Conservation (phyloP, 2,888 invertebrate genomes). For the Xylota sylvarum region DNA sequence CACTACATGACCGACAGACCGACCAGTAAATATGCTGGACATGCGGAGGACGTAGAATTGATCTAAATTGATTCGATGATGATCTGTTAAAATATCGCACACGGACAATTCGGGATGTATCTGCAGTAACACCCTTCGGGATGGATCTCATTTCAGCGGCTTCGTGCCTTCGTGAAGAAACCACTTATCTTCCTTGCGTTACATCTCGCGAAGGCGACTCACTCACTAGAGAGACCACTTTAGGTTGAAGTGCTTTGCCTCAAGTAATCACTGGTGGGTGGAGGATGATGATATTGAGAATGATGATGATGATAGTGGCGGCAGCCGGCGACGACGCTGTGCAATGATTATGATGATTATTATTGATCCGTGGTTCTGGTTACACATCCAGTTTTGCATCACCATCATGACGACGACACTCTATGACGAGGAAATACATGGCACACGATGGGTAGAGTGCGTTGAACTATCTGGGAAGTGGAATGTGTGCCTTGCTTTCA, state of each 20-base stretch:
- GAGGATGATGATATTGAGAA: constrained; percentile 34
- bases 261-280: constrained; percentile 62
- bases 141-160: constrained; percentile 31
- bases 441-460: constrained; percentile 12
- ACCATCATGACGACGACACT: constrained; percentile 5
- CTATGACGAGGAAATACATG: constrained; percentile 24
- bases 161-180: constrained; percentile 26
- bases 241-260: constrained; percentile 27
- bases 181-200: constrained; percentile 34
- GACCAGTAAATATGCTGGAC: constrained; percentile 17
- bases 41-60: constrained; percentile 38
- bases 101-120: constrained; percentile 16
- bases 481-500: background rate
- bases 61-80: constrained; percentile 65
- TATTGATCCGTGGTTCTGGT: constrained; percentile 54
- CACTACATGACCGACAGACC: constrained; percentile 16
- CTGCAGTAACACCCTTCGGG: constrained; percentile 35
- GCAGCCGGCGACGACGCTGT: constrained; percentile 17
- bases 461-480: constrained; percentile 55
- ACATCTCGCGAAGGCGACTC: constrained; percentile 38
- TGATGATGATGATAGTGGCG: constrained; percentile 44
- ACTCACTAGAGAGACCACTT: constrained; percentile 28
- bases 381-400: constrained; percentile 38
- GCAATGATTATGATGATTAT: constrained; percentile 49
- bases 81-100: constrained; percentile 62